Percentiles rank a stretch among this genome's conserved stretches.
Conservation (phyloP, 2,113 vertebrate genomes). For the Hiodon tergisus region DNA sequence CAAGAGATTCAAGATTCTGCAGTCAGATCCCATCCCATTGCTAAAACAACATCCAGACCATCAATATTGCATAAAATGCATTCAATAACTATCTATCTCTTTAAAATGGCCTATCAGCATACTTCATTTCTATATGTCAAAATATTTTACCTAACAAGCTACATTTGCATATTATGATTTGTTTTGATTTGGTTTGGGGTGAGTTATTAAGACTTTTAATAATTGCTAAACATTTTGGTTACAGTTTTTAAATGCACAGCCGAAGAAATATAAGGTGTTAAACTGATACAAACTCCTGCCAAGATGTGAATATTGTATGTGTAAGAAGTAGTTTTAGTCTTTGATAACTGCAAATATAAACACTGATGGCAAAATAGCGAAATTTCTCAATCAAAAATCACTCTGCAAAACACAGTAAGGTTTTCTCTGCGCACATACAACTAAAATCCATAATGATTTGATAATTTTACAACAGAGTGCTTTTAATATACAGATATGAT, state of each 20-base stretch:
- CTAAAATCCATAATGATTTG: too few relatives aligned
- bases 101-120: too few relatives aligned
- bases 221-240: constrained; percentile 19
- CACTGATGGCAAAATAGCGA: constrained; percentile 9
- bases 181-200: constrained; percentile 2
- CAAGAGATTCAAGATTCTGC: background rate
- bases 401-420: too few relatives aligned
- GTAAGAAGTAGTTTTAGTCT: constrained; percentile 12
- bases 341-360: constrained; percentile 11
- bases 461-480: too few relatives aligned
- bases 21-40: background rate
- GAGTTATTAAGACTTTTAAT: constrained; percentile 15
- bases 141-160: background rate
- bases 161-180: background rate
- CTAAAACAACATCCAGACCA: background rate
- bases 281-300: constrained; percentile 8
- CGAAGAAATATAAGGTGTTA: constrained; percentile 14
- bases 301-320: constrained; percentile 10
- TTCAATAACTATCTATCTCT: too few relatives aligned
- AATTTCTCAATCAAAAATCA: background rate
- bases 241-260: constrained; percentile 10
- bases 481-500: too few relatives aligned
- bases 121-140: too few relatives aligned
- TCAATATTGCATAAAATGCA: background rate
- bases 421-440: too few relatives aligned